phyloP scores from a whole-genome alignment of 2,797 vertebrate species.

The Pelochelys cantorii region DNA sequence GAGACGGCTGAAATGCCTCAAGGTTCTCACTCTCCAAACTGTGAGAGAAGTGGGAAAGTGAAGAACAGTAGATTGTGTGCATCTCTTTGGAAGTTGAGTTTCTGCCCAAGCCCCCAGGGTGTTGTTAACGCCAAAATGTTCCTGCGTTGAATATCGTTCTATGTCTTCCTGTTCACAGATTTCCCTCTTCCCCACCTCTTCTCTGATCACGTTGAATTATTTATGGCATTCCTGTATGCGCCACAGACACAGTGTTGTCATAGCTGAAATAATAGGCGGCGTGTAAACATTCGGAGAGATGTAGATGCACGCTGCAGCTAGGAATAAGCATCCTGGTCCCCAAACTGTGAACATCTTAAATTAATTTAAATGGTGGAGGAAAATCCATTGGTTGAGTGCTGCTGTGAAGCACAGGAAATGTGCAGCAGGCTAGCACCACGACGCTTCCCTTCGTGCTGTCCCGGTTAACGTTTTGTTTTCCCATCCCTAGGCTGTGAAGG shows the following conservation, averaged over 20 bases:
- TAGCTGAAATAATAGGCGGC: not conserved
- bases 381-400: not conserved
- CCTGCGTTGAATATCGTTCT: not conserved
- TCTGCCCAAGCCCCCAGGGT: not conserved
- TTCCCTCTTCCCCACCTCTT: not conserved
- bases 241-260: rapidly evolving
- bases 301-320: not conserved
- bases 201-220: rapidly evolving
- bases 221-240: not conserved
- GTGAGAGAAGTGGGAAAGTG: not conserved
- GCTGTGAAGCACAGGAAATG: not conserved
- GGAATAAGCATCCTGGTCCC: not conserved
- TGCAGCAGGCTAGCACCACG: not conserved
- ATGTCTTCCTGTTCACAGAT: not conserved
- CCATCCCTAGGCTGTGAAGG: too few species aligned
- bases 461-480: too few species aligned
- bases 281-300: rapidly evolving
- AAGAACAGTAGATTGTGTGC: not conserved
- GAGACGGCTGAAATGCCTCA: not conserved
- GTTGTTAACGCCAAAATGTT: not conserved
- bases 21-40: not conserved
- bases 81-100: not conserved
- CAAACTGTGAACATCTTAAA: rapidly evolving
- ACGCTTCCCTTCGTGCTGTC: too few species aligned
- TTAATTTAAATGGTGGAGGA: not conserved